A percentile compares a stretch with the other conserved stretches of the same genome.
Evolutionary conservation across 2,113 vertebrate genomes (phyloP).

Genomic region (Clarias batrachus): DNA sequence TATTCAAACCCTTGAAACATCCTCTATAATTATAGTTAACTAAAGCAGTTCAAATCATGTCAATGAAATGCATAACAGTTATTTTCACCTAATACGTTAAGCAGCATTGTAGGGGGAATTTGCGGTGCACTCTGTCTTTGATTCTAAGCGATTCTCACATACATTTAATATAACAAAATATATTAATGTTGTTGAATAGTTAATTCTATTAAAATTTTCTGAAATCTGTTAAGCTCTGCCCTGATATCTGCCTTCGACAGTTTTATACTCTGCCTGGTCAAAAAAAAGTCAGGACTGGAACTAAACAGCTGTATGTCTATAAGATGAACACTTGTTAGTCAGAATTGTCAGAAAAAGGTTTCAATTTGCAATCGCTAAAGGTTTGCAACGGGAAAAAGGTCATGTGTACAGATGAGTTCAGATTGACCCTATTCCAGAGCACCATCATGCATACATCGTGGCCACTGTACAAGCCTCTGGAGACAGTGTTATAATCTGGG

Average conservation of each 20-base stretch:
- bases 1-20: neutral
- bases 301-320: too few species aligned
- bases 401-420: too few species aligned
- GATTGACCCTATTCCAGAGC: too few species aligned
- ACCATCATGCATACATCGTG: too few species aligned
- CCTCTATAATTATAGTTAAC: neutral
- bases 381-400: too few species aligned
- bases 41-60: neutral
- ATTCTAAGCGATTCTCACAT: neutral
- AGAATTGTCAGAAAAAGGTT: too few species aligned
- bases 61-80: neutral
- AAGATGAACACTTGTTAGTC: too few species aligned
- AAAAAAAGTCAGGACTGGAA: too few species aligned
- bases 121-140: neutral
- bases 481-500: too few species aligned
- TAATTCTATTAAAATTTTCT: neutral
- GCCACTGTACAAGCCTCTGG: too few species aligned
- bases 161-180: neutral
- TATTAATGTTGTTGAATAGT: neutral
- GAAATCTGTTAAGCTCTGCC: neutral
- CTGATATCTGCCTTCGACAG: neutral
- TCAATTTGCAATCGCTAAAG: too few species aligned
- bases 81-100: neutral
- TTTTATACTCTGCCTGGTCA: neutral
- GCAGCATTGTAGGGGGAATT: neutral